Base-by-base conservation (phyloP, 2,888 invertebrate genomes). In the Perdita meconis region DNA sequence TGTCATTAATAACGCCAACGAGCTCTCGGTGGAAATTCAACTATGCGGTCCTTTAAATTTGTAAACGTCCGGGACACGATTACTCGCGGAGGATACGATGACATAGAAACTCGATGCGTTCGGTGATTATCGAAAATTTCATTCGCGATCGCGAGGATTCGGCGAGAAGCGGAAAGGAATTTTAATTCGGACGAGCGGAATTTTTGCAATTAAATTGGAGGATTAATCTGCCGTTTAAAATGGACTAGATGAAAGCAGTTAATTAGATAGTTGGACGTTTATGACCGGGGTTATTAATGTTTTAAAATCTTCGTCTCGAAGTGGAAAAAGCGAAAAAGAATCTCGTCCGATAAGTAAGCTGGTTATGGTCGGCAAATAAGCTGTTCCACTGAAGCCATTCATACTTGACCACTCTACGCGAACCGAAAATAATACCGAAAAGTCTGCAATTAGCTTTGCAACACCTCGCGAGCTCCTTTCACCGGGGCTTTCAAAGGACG, bases 1-100 rank as follows among this genome's bases (percentile, higher is more conserved):
- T 76, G 83, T 69, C 83, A 80, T 72, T 81, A 83, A 78, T 78
- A 78, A 78, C 61, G 24, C 19, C 12, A 44, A 16, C 47, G 38
- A n/a, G 24, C 19, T 42, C 59, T 19, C 69, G 8, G 36, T 70
- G 59, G 70, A 66, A 63, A 78, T 70, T 63, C 66, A 51, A 44
- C 67, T 55, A 74, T 26, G 38, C n/a, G 30, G 30, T 13, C 59
- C 63, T 60, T 73, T 68, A 68, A 74, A 67, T 66, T 66, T 53
- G 63, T 63, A 51, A 53, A 77, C 40, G 42, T 24, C n/a, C 38
- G 26, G 26, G 56, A 40, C 19, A 67, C 63, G 13, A 51, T 64
- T 59, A 51, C 22, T 3, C 40, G 44, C 36, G 24, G 36, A 24
- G 38, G 3, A 19, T 13, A 3, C 19, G 55, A 40, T 61, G 68